Evolutionary conservation across 2,888 invertebrate genomes (phyloP).

Genomic region (Synanthedon tipuliformis): DNA sequence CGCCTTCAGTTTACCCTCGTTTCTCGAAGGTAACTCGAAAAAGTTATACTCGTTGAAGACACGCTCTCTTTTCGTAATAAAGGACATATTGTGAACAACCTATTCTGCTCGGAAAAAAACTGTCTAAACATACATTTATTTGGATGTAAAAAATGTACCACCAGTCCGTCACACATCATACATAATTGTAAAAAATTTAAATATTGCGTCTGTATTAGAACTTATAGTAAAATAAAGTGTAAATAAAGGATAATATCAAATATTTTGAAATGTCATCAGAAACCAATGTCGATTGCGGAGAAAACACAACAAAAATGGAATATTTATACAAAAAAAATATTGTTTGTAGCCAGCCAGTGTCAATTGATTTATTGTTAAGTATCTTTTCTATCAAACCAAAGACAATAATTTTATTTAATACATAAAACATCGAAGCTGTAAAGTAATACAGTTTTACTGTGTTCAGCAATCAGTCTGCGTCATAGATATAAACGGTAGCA

Average conservation of each 20-base stretch:
- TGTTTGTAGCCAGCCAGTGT: not conserved
- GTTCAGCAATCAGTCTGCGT: too few relatives aligned
- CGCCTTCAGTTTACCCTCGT: constrained; percentile 68
- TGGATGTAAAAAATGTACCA: constrained; percentile 32
- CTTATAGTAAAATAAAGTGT: constrained; percentile 41
- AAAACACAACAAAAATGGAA: constrained; percentile 34
- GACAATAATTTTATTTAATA: too few relatives aligned
- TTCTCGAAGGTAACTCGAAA: constrained; percentile 51
- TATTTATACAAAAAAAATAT: constrained; percentile 16
- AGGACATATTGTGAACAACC: constrained; percentile 43
- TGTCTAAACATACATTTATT: constrained; percentile 28
- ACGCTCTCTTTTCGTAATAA: constrained; percentile 61
- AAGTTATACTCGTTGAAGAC: constrained; percentile 59
- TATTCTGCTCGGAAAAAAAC: constrained; percentile 28
- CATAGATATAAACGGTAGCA: too few relatives aligned
- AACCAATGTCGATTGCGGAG: constrained; percentile 40
- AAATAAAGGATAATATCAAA: constrained; percentile 51
- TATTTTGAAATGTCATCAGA: constrained; percentile 51
- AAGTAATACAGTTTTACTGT: too few relatives aligned
- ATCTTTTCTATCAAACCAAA: too few relatives aligned
- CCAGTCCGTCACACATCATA: constrained; percentile 48
- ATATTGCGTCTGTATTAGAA: constrained; percentile 25
- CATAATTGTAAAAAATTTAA: constrained; percentile 37
- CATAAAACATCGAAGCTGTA: too few relatives aligned
- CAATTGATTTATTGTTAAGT: too few relatives aligned